Base-by-base conservation (phyloP, 2,113 vertebrate genomes). In the Gallinago paraguaiae region DNA sequence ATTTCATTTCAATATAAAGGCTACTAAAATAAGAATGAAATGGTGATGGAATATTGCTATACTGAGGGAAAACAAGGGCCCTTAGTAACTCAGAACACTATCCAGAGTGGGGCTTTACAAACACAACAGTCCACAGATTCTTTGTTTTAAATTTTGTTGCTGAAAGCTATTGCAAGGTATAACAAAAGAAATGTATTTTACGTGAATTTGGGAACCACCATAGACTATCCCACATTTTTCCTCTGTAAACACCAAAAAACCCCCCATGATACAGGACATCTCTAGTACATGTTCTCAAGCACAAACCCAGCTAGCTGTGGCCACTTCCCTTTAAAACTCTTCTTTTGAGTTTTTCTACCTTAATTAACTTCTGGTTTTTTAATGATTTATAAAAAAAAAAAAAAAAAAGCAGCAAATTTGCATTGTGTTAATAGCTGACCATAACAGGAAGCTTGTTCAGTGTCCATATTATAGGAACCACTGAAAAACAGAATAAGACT, bases 31-130 rank as follows among this genome's bases (percentile, higher is more conserved):
- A 24, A 63, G 61, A 35, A 16, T 46, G 77, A 69, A 16, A 87
- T 30, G 59, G 18, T 33, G 45, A 75, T n/a, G 70, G 86, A 17
- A 43, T 33, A 17, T 13, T 50, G 39, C 6, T 70, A 11, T 18
- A 6, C 3, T 53, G n/a, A 27, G 3, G 35, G 63, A 11, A 35
- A 64, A 51, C 9, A 1, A 20, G 17, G 33, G 23, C 7, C n/a
- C 79, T 18, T n/a, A 37, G 27, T 63, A 39, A 50, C 1, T 1
- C 0, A 65, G 48, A 28, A 20, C 4, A 0, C 8, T 23, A 22
- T 11, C 54, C 37, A 48, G 11, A 48, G 18, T 13, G 30, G 19
- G 13, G 30, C 11, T 37, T 64, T 22, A 24, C 13, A 39, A 37
- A 48, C 41, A 24, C 23, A n/a, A 33, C 8, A 9, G 2, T 7